Base-by-base conservation (phyloP, 1,140 invertebrate species). In the Nasonia giraulti region DNA sequence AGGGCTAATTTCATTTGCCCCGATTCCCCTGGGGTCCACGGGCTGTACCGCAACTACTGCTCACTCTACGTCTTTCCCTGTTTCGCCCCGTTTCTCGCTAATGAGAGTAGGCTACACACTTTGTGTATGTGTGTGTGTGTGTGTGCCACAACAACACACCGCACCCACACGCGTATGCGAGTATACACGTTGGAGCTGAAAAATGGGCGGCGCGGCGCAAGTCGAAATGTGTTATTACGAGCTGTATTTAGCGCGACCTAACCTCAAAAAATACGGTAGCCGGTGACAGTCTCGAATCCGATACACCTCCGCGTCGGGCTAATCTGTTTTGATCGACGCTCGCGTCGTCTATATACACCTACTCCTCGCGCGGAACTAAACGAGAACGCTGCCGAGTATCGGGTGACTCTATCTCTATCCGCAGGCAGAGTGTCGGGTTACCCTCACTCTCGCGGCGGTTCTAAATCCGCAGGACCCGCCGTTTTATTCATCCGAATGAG, bases 1-100 rank as follows among this genome's bases (percentile, higher is more conserved):
- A 23, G 44, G 47, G 71, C 80, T 82, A 82, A 82, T 82, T 82
- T 74, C 80, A 82, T 78, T 84, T 69, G 74, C 80, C 44, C 80
- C 80, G 69, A 73, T 50, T 82, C 47, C 80, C 71, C 69, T 31
- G 44, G 76, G 80, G 69, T 74, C 80, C 80, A 55, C 68, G 50
- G 50, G 50, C 14, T 80, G 12, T 55, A 55, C 55, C 20, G 17
- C 55, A 62, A 62, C 55, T 20, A 62, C 6, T 7, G 55, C 23
- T 2, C 14, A 20, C 33, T 37, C 33, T 6, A 3, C 33, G 47
- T 68, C 47, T 47, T 84, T 73, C 74, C 44, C 75, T 31, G 55
- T 23, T 71, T 71, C 75, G 71, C 47, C 71, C n/a, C 47, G 68
- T 69, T 75, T 75, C 40, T 44, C 47, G 27, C 80, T 75, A 76